phyloP scores from a whole-genome alignment of 2,888 invertebrate genomes.

The Galerucella pusilla region DNA sequence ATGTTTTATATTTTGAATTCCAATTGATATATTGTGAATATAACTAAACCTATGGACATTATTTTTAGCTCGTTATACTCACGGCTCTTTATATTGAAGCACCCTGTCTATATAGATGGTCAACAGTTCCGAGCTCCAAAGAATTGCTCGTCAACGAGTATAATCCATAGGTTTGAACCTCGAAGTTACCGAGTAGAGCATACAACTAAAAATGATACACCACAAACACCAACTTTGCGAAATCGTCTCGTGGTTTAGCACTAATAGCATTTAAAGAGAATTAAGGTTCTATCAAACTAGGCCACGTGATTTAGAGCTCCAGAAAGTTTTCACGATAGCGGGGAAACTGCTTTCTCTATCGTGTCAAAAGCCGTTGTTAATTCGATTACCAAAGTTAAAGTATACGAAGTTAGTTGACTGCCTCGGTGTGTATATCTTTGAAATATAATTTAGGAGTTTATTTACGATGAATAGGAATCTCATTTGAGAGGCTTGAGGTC shows the following conservation, averaged over 20 bases:
- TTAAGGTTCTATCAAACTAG: conserved; percentile 15
- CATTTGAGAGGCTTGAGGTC: background rate
- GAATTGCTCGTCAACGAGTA: too few species aligned
- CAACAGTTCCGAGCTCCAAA: background rate
- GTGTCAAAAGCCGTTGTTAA: conserved; percentile 16
- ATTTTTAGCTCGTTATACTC: too few species aligned
- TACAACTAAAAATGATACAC: background rate
- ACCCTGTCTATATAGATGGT: background rate
- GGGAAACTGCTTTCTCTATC: conserved; percentile 12
- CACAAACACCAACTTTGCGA: background rate
- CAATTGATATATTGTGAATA: too few species aligned
- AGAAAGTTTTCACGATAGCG: conserved; percentile 9
- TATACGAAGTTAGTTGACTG: background rate
- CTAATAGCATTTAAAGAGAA: conserved; percentile 4
- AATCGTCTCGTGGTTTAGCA: conserved; percentile 1
- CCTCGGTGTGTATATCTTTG: conserved; percentile 5
- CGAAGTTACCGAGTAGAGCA: background rate
- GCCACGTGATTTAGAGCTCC: conserved; percentile 12
- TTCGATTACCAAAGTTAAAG: conserved; percentile 20
- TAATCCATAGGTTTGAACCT: background rate
- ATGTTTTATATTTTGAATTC: too few species aligned
- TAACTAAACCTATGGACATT: too few species aligned
- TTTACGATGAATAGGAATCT: conserved; percentile 6
- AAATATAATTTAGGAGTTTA: conserved; percentile 10
- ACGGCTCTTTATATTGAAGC: background rate